Conservation (phyloP, 2,888 invertebrate genomes). For the Pyralis farinalis region DNA sequence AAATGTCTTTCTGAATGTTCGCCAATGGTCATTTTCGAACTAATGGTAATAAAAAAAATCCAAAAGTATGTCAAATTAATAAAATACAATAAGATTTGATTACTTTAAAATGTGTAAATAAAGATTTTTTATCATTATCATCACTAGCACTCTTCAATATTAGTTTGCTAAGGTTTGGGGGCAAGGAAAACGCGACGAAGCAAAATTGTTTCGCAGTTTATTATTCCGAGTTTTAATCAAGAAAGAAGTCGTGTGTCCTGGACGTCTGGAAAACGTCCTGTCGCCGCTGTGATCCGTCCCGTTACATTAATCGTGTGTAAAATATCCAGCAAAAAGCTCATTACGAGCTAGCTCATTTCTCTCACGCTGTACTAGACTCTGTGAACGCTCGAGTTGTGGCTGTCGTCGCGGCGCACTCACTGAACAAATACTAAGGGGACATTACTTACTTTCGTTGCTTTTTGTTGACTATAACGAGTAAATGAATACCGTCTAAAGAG, state of each 20-base stretch:
- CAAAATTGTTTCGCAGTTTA: constrained; percentile 72
- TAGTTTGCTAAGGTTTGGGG: constrained; percentile 48
- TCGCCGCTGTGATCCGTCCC: constrained; percentile 41
- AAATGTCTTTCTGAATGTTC: no score
- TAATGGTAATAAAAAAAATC: no score
- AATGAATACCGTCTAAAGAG: no score
- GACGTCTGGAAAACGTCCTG: constrained; percentile 56
- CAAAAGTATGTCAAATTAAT: no score
- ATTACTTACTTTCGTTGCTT: neutral
- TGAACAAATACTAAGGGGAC: constrained; percentile 1
- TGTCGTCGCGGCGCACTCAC: neutral
- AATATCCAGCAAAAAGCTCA: constrained; percentile 46
- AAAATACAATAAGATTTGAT: no score
- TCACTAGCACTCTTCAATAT: constrained; percentile 56
- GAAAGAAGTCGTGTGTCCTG: constrained; percentile 47
- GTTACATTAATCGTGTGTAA: constrained; percentile 52
- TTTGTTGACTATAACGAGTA: neutral
- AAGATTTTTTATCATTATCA: no score
- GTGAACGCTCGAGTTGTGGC: constrained; percentile 1
- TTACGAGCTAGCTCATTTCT: constrained; percentile 29
- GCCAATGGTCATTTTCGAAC: no score
- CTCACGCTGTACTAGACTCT: constrained; percentile 21
- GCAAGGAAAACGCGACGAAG: constrained; percentile 39
- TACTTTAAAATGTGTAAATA: no score
- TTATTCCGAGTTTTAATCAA: constrained; percentile 77